Evolutionary conservation across 2,113 vertebrate species (phyloP).

Genomic region (Pungitius pungitius): DNA sequence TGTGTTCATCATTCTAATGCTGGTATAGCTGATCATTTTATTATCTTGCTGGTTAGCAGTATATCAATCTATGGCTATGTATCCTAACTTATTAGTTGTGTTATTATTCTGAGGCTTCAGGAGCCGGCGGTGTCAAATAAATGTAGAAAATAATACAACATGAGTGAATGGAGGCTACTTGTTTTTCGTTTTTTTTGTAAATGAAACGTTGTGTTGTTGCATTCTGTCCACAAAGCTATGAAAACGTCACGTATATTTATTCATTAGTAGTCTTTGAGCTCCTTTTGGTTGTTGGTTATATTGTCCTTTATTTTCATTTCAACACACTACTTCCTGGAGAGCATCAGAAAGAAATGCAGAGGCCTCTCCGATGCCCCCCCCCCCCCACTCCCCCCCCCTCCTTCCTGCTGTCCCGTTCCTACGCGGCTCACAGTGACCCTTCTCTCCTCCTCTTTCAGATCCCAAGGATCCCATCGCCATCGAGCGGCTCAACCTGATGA

Average conservation of each 20-base stretch:
- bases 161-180: background rate
- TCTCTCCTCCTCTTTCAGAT: constrained; percentile 76
- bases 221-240: background rate
- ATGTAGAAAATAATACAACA: background rate
- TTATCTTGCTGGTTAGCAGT: background rate
- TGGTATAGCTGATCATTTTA: no score
- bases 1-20: no score
- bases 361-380: background rate
- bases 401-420: background rate
- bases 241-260: no score
- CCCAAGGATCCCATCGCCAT: constrained; percentile 98
- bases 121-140: background rate
- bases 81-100: background rate
- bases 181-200: background rate
- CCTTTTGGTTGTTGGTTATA: background rate
- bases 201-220: background rate
- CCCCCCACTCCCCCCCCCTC: no score
- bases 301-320: background rate
- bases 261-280: no score
- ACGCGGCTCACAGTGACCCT: accelerated
- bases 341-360: background rate
- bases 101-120: background rate
- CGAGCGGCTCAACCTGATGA: constrained; percentile 98
- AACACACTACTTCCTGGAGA: constrained; percentile 21
- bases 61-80: background rate